These are phyloP conservation scores for Papilio glaucus DNA, from an alignment of 1,140 invertebrate genomes.

Conservation along the genomic window DNA sequence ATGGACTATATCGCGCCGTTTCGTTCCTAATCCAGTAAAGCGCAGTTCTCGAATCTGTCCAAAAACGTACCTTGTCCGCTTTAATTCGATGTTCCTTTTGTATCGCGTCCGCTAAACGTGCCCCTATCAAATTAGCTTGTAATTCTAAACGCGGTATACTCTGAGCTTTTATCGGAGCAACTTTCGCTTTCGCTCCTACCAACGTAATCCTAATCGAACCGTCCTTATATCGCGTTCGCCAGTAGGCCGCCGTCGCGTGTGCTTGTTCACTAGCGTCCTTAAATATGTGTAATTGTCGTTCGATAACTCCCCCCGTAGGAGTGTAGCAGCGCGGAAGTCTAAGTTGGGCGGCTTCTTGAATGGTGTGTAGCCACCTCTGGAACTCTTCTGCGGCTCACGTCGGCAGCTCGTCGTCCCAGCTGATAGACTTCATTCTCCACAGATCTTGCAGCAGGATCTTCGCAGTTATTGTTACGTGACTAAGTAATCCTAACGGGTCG, in stretches of 20 bases:
- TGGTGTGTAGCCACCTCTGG: background rate
- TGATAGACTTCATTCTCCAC: background rate
- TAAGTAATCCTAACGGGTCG: no score
- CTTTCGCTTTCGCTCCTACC: no score
- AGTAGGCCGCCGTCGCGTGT: constrained; percentile 53
- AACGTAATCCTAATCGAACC: constrained; percentile 31
- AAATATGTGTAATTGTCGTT: constrained; percentile 60
- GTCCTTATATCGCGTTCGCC: constrained; percentile 26
- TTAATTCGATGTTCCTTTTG: no score
- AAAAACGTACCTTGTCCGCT: no score
- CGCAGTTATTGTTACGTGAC: no score
- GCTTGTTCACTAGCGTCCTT: constrained; percentile 60
- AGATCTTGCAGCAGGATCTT: no score
- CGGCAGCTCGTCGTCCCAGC: constrained; percentile 1
- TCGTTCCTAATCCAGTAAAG: no score
- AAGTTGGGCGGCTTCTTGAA: constrained; percentile 4
- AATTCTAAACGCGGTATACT: constrained; percentile 52
- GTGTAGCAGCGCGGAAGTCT: constrained; percentile 30
- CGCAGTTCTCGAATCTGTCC: no score
- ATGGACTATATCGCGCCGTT: no score
- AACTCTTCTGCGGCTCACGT: background rate
- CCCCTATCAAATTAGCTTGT: constrained; percentile 21
- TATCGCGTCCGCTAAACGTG: no score
- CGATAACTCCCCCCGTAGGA: background rate
- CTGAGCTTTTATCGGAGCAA: constrained; percentile 46